Evolutionary conservation across 2,113 vertebrate species (phyloP).

Genomic region (Seriola dumerili): DNA sequence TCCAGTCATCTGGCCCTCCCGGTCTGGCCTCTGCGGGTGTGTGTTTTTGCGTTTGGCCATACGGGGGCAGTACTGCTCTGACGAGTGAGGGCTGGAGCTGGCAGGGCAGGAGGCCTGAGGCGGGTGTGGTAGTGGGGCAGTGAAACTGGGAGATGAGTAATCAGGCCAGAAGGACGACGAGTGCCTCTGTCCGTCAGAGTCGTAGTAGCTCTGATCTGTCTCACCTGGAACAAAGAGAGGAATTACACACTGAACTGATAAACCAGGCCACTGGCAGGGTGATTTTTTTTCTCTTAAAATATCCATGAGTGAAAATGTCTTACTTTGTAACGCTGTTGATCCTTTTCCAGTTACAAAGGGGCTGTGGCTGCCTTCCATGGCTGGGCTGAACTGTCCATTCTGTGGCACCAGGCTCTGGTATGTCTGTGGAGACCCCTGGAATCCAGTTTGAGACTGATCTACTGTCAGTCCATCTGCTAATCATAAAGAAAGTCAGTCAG

Average conservation of each 20-base stretch:
- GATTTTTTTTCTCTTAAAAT: background rate
- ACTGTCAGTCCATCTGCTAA: constrained; percentile 65
- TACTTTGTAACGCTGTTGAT: constrained; percentile 56
- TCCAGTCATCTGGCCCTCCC: constrained; percentile 75
- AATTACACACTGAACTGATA: background rate
- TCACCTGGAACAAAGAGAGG: constrained; percentile 66
- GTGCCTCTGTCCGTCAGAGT: constrained; percentile 74
- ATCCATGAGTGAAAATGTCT: constrained; percentile 15
- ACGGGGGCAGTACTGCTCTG: constrained; percentile 83
- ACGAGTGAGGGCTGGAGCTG: constrained; percentile 44
- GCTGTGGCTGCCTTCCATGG: constrained; percentile 69
- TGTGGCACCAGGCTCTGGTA: constrained; percentile 82
- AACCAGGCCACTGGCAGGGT: fast-evolving
- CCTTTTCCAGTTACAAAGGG: constrained; percentile 69
- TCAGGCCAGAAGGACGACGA: constrained; percentile 78
- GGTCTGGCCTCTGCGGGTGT: constrained; percentile 71
- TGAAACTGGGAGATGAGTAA: constrained; percentile 74
- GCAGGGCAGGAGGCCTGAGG: constrained; percentile 59
- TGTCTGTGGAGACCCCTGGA: constrained; percentile 79
- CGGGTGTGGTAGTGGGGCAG: constrained; percentile 54
- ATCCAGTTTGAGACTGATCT: constrained; percentile 72
- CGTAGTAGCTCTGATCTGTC: constrained; percentile 71
- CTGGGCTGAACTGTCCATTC: constrained; percentile 74
- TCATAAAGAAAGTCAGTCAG: background rate
- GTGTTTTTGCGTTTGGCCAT: constrained; percentile 82